Evolutionary conservation across 2,113 vertebrate species (phyloP), one percentile per base, ranked within the genome.

Genomic region (Oceanodroma tethys): DNA sequence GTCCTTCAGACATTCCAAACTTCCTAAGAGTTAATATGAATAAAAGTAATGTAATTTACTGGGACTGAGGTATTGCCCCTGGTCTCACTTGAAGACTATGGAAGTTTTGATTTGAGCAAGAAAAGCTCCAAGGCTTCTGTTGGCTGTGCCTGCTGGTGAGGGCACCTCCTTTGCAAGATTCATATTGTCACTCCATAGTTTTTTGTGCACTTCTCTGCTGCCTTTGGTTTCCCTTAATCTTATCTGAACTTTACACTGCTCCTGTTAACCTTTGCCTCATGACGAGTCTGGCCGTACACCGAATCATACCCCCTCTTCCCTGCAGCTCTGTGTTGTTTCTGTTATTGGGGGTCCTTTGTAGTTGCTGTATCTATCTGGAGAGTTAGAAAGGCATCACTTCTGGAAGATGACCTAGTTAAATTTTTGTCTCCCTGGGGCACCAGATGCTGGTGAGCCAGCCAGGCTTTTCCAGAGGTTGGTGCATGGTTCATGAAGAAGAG

Each of bases 151-250:
- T 71, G 29, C 45, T n/a, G 47, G 19, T 43, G 58, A 72, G 23
- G 48, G 7, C 25, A n/a, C 13, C 27, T 78, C 42, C 36, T 45
- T 22, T 66, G 20, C 16, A 74, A 76, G 74, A 30, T 36, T 34
- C 11, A 2, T 9, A 0, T 6, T 36, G 13, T 65, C 9, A 13
- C 19, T 53, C 52, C 1, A 0, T 1, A 17, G 3, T 8, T 21
- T 86, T 79, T 58, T 68, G 20, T 78, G 43, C 48, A 26, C 3
- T 67, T 90, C 40, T 67, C 65, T 36, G 14, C 20, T 87, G 59
- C 52, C 7, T 86, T 70, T 52, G 11, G 0, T 79, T 96, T 89
- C 68, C 17, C 15, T 55, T 42, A 13, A 23, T 50, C 15, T 89
- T 36, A 16, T 22, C 38, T 48, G 58, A 50, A 53, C 52, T 80